Base-by-base conservation (phyloP, 2,888 invertebrate species). In the Teleiodes luculella region DNA sequence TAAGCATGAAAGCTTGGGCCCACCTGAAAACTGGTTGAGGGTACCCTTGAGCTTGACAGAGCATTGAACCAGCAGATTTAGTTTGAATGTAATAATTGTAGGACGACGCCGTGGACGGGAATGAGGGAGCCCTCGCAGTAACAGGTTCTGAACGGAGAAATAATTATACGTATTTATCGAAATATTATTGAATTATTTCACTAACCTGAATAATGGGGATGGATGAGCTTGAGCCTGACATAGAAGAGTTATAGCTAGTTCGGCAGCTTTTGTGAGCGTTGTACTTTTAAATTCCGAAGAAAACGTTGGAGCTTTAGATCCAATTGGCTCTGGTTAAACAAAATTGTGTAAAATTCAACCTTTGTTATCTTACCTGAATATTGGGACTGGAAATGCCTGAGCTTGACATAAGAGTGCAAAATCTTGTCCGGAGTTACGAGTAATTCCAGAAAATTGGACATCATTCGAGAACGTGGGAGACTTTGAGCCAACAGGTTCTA, bases 201-300 rank as follows among this genome's bases (percentile, higher is more conserved):
- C 85, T 87, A 81, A 89, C 87, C 88, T 89, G 86, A 88, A 89
- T 65, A 83, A 68, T 65, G 92, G 92, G 74, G 93, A 92, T 66
- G 95, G 95, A 81, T 92, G 94, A 67, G 94, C 95, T 91, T 95
- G 95, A 63, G 95, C 94, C 78, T 94, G 94, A 80, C 95, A 95
- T 74, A 94, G 90, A 65, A 94, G 80, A 49, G 93, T 93, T 76
- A 95, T 91, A 72, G 92, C 91, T 72, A 91, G 91, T 63, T 90
- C 91, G 59, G 86, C 39, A 1, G 35, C 28, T 53, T 57, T 57
- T 16, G 56, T 57, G 28, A 57, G 46, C 18, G 56, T 53, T 31
- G 53, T 57, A 13, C 54, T 57, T 41, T 54, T 57, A 54, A 41
- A 57, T 51, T 57, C 53, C 53, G 47, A 92, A 55, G 93, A 93